Evolutionary conservation across 1,140 invertebrate species (phyloP).

Genomic region (Ectropis grisescens): DNA sequence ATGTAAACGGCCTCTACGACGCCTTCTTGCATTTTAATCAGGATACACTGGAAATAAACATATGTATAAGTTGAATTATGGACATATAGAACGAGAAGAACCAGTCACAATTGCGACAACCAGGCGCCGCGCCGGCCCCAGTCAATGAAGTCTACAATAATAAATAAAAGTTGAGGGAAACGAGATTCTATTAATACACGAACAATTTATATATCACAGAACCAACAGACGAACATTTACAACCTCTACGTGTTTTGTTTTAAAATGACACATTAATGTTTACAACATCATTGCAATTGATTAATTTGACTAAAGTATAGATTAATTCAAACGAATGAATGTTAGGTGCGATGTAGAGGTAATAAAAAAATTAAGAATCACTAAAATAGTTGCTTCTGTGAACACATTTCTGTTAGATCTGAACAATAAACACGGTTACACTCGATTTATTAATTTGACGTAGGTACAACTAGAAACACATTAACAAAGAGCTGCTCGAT

Average conservation of each 20-base stretch:
- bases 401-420: too few species aligned
- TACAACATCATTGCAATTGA: slow-evolving; percentile 10
- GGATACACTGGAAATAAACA: slow-evolving; percentile 44
- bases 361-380: too few species aligned
- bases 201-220: too few species aligned
- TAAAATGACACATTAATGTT: slow-evolving; percentile 8
- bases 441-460: too few species aligned
- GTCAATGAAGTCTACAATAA: slow-evolving; percentile 53
- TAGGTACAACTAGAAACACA: too few species aligned
- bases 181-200: slow-evolving; percentile 30
- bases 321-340: slow-evolving; percentile 1
- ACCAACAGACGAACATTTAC: too few species aligned
- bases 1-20: slow-evolving; percentile 39
- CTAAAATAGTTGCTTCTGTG: too few species aligned
- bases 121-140: slow-evolving; percentile 48
- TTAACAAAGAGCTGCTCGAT: too few species aligned
- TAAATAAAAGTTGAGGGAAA: slow-evolving; percentile 47
- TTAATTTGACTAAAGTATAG: slow-evolving; percentile 6
- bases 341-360: too few species aligned
- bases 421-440: too few species aligned
- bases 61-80: slow-evolving; percentile 42
- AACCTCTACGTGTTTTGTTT: slow-evolving; percentile 8
- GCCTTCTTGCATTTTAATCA: slow-evolving; percentile 51
- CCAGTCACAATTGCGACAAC: slow-evolving; percentile 55
- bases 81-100: slow-evolving; percentile 53